Base-by-base conservation (phyloP, 1,140 invertebrate genomes). In the Megalopta genalis region DNA sequence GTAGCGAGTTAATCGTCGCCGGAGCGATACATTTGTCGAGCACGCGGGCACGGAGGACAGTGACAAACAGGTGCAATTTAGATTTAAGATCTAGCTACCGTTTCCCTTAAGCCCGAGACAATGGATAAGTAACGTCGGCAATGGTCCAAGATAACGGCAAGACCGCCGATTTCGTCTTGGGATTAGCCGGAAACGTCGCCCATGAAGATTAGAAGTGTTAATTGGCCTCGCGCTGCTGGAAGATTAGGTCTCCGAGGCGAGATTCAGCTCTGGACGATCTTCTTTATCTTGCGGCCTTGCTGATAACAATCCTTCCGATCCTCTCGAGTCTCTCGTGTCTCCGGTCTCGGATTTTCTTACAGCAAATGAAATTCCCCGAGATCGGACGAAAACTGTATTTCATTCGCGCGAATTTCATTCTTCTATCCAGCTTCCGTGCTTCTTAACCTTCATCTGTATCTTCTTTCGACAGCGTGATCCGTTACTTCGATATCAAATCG, bases 21-120 rank as follows among this genome's bases (percentile, higher is more conserved):
- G 74, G 46, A 78, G 73, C 63, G 85, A 84, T 79, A 86, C 82
- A 82, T 82, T 84, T 75, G 75, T 86, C 52, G 60, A 42, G 67
- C 54, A n/a, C 8, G 42, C 54, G 42, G 59, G 71, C 72, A 37
- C 46, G 68, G 71, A 25, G 63, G 68, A 84, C 74, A 82, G 85
- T 91, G 90, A 92, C 88, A 92, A 91, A 92, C 89, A 87, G 86
- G 86, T 78, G 90, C 84, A 92, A 92, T 92, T 92, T 91, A 91
- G 90, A 92, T 92, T 91, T 89, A 91, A 91, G 91, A 92, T 92
- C 88, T 88, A 63, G 85, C 85, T 69, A 81, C 83, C 66, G 83
- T 84, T 86, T 87, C 83, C 78, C 85, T 84, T 87, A 87, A 84
- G 73, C 79, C 76, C 67, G 79, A 90, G 86, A 91, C 90, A 91